Base-by-base conservation (phyloP, 2,797 vertebrate species). In the Etheostoma nigrum region DNA sequence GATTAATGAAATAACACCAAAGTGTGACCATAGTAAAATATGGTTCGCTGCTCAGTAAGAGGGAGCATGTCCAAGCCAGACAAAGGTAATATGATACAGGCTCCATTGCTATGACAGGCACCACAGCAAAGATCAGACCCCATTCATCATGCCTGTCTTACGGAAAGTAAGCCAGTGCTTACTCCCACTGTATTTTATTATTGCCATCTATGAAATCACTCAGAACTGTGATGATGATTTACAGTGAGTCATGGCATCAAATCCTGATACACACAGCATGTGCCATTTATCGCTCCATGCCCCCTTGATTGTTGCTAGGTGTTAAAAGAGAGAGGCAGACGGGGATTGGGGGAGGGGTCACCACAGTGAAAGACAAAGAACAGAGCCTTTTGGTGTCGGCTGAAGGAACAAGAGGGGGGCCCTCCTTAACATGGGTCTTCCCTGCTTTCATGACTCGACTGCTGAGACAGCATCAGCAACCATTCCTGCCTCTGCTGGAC, bases 41-140 rank as follows among this genome's bases (percentile, higher is more conserved):
- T n/a, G 47, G n/a, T 16, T 44, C 55, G 67, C 79, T 78, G 76
- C 63, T 83, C 63, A 3, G 63, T 54, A 65, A 72, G 67, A 72
- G 76, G 59, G 64, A 86, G 79, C 86, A 76, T 75, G 86, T 80
- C 75, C 82, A 53, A 81, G 76, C 75, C 79, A 94, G 91, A 94
- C 94, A 95, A 95, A 94, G 93, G 94, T 94, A 94, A 95, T 74
- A 84, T 89, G 93, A 94, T 92, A 57, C 89, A 78, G 90, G 84
- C 92, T 91, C 88, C 90, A 82, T 82, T 83, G 83, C 87, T 85
- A 49, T 91, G 91, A 93, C 89, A 91, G 89, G 76, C 89, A 86
- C 81, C 80, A 81, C 83, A 82, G 87, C 84, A 84, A 71, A 90
- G 82, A 92, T 90, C 88, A 91, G 78, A 89, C 63, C 76, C 30